Percentiles rank a stretch among this genome's conserved stretches.
Conservation (phyloP, 2,113 vertebrate species). For the Menidia beryllina region DNA sequence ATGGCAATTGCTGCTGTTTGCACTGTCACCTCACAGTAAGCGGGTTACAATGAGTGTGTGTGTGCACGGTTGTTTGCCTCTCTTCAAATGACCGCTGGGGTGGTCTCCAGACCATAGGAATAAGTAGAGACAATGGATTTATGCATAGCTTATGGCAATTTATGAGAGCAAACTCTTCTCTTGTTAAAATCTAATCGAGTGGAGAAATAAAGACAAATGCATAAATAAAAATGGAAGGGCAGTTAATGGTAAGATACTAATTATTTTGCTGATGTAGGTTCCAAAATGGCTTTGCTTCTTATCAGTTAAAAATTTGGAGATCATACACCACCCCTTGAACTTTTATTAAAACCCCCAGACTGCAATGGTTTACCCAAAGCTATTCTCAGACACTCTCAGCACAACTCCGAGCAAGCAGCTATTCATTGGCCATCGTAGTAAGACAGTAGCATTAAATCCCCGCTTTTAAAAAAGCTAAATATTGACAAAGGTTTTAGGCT, state of each 20-base stretch:
- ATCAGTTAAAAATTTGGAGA: neutral
- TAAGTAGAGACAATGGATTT: too few relatives aligned
- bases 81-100: too few relatives aligned
- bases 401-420: conserved; percentile 48
- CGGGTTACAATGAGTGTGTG: too few relatives aligned
- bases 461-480: conserved; percentile 76
- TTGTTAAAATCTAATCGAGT: neutral
- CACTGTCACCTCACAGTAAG: too few relatives aligned
- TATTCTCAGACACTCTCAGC: conserved; percentile 48
- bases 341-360: neutral
- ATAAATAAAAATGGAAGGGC: neutral
- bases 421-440: conserved; percentile 63
- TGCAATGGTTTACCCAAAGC: conserved; percentile 38
- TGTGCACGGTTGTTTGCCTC: too few relatives aligned
- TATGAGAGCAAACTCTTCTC: neutral
- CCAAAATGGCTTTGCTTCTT: conserved; percentile 1
- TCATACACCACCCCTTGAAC: neutral
- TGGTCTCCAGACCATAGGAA: too few relatives aligned
- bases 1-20: too few relatives aligned
- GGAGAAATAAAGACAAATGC: neutral
- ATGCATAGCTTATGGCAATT: too few relatives aligned
- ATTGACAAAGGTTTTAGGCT: conserved; percentile 78
- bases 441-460: conserved; percentile 77
- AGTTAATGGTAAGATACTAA: too few relatives aligned
- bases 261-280: conserved; percentile 2